These are phyloP conservation scores for Habropoda laboriosa DNA, from an alignment of 1,140 invertebrate genomes.

Conservation along the genomic window DNA sequence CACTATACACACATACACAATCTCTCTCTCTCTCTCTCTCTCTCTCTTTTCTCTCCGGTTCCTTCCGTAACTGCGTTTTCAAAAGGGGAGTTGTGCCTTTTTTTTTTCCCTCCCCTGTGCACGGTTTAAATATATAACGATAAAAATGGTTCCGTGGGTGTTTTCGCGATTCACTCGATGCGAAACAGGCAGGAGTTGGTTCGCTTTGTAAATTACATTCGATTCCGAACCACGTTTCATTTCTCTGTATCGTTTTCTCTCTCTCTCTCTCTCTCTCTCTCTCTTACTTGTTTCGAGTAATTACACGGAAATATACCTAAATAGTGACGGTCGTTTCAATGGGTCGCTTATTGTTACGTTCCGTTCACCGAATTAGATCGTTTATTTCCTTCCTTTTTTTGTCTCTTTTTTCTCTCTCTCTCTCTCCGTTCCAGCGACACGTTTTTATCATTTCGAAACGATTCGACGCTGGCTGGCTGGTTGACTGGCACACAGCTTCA, in stretches of 20 bases:
- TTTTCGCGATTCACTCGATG: constrained; percentile 15
- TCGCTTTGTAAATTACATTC: constrained; percentile 53
- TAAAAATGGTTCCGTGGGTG: not conserved
- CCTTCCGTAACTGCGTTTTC: constrained; percentile 4
- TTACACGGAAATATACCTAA: constrained; percentile 58
- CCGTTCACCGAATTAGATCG: constrained; percentile 32
- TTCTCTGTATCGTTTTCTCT: not conserved
- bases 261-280: too few species aligned
- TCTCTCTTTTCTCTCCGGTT: not conserved
- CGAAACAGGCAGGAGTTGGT: constrained; percentile 19
- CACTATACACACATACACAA: too few species aligned
- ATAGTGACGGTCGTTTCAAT: constrained; percentile 26
- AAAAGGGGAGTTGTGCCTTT: constrained; percentile 5
- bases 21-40: not conserved
- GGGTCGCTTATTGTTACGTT: not conserved
- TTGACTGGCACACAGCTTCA: not conserved
- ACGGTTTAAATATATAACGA: constrained; percentile 22
- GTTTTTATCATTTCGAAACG: not conserved
- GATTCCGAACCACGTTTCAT: constrained; percentile 32
- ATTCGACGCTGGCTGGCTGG: not conserved
- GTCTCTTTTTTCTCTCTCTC: not conserved
- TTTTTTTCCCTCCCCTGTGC: not conserved
- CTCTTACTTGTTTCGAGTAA: too few species aligned
- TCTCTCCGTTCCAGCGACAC: not conserved
- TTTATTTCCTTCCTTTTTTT: not conserved